Conservation (phyloP, 1,140 invertebrate genomes). For the Trichonephila clavipes region DNA sequence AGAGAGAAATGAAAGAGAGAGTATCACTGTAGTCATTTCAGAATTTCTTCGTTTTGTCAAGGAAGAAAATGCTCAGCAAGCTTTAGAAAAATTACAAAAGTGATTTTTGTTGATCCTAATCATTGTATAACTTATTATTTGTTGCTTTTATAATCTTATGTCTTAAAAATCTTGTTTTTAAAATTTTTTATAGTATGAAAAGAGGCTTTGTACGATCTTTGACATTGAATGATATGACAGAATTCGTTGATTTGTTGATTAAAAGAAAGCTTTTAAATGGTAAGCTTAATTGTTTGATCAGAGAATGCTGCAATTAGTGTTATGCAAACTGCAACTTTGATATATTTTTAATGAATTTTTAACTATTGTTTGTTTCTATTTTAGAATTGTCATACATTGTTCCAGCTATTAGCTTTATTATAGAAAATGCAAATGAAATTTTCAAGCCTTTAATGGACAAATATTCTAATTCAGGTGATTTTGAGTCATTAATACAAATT, state of each 20-base stretch:
- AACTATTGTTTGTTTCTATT: neutral
- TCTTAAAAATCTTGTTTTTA: neutral
- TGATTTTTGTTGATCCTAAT: neutral
- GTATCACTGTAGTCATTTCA: neutral
- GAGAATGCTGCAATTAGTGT: too few species aligned
- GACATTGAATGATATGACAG: neutral
- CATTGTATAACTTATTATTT: neutral
- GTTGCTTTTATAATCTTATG: neutral
- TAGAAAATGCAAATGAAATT: slow-evolving; percentile 12
- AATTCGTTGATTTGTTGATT: neutral
- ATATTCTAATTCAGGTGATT: neutral
- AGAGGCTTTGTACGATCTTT: neutral
- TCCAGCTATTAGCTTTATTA: neutral
- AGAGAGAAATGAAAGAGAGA: neutral
- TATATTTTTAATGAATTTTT: neutral
- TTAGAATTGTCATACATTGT: slow-evolving; percentile 2
- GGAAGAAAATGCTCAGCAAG: neutral
- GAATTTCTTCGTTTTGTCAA: neutral
- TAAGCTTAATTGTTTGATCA: neutral
- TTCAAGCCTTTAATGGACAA: slow-evolving; percentile 21
- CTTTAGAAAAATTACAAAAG: neutral
- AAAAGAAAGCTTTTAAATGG: neutral
- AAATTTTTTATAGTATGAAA: neutral
- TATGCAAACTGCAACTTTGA: too few species aligned
- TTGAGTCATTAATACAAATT: neutral